phyloP scores from a whole-genome alignment of 2,797 vertebrate species.

The Erithacus rubecula region DNA sequence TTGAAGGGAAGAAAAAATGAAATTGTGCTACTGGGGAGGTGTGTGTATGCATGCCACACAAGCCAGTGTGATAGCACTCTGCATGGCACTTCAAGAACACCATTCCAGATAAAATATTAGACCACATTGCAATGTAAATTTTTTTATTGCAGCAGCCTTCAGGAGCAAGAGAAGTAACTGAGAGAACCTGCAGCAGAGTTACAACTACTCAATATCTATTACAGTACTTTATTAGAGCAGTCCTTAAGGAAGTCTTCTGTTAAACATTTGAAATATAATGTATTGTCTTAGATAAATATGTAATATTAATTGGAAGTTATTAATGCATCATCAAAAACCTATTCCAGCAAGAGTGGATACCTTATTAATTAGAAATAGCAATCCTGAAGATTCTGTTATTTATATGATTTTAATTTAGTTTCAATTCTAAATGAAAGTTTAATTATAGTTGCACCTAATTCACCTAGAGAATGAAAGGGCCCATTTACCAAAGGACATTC shows the following conservation, averaged over 20 bases:
- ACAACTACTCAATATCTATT: neutral
- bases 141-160: slow-evolving; percentile 22
- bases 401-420: slow-evolving; percentile 58
- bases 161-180: neutral
- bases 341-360: neutral
- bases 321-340: slow-evolving; percentile 8
- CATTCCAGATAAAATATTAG: neutral
- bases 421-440: slow-evolving; percentile 36
- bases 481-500: slow-evolving; percentile 44
- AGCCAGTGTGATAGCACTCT: neutral
- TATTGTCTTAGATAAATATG: slow-evolving; percentile 29
- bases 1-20: neutral
- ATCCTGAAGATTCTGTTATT: slow-evolving; percentile 20
- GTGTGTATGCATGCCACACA: neutral
- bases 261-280: slow-evolving; percentile 11
- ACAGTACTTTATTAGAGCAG: neutral
- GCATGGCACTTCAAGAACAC: neutral
- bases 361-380: slow-evolving; percentile 38
- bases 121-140: neutral
- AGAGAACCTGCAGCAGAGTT: neutral
- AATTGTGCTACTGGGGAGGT: neutral
- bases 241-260: neutral
- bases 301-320: neutral
- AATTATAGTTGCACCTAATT: slow-evolving; percentile 55
- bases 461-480: slow-evolving; percentile 21